Percentiles rank a stretch among this genome's conserved stretches.
Conservation (phyloP, 2,888 invertebrate genomes). For the Autographa pulchrina region DNA sequence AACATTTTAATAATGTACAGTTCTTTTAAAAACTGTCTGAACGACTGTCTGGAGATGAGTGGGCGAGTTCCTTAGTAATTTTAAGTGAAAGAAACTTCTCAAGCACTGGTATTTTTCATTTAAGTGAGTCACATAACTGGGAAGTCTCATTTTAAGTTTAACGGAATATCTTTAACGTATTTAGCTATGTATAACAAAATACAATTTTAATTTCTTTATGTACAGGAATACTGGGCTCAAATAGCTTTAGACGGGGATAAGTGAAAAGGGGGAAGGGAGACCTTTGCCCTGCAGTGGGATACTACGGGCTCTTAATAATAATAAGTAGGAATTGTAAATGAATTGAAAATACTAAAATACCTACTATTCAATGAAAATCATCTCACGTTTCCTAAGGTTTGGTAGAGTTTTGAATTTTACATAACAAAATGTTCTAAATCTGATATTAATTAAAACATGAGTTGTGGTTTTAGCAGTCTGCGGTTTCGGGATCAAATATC, state of each 20-base stretch:
- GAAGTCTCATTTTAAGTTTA: background rate
- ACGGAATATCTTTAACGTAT: background rate
- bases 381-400: background rate
- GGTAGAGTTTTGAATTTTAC: background rate
- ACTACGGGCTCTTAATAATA: too few relatives aligned
- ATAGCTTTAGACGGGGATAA: too few relatives aligned
- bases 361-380: background rate
- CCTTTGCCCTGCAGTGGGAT: too few relatives aligned
- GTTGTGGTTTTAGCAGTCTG: constrained; percentile 2
- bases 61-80: constrained; percentile 4
- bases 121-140: background rate
- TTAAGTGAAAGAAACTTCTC: background rate
- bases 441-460: background rate
- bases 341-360: background rate
- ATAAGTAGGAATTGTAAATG: too few relatives aligned
- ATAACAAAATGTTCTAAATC: constrained; percentile 3
- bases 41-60: constrained; percentile 1
- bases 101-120: background rate
- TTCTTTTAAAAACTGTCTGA: background rate
- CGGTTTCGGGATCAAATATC: background rate
- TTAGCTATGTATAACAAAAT: too few relatives aligned
- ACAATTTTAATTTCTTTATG: too few relatives aligned
- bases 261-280: too few relatives aligned
- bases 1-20: background rate
- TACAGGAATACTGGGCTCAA: too few relatives aligned